A percentile compares a stretch with the other conserved stretches of the same genome.
Conservation (phyloP, 2,888 invertebrate species). For the Phorcus lineatus region DNA sequence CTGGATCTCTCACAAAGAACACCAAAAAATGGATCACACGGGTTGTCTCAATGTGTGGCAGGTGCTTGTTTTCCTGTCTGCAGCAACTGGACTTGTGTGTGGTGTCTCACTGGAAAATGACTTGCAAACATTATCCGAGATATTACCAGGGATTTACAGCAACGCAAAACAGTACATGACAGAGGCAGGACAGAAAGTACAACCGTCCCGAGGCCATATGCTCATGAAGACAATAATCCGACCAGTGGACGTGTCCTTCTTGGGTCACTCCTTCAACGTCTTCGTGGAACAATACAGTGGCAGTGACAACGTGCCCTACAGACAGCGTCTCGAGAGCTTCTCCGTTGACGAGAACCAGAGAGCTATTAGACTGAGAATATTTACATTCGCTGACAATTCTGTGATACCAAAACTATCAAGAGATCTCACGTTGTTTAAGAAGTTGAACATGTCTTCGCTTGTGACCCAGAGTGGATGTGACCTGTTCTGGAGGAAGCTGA, state of each 20-base stretch:
- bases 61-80: neutral
- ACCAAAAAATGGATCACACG: neutral
- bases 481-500: slow-evolving; percentile 61
- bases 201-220: slow-evolving; percentile 4
- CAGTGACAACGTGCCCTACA: slow-evolving; percentile 43
- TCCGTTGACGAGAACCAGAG: slow-evolving; percentile 39
- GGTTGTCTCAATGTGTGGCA: neutral
- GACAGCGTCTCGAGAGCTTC: slow-evolving; percentile 56
- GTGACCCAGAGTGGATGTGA: slow-evolving; percentile 56
- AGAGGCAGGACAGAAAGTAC: slow-evolving; percentile 26
- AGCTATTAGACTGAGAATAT: slow-evolving; percentile 49
- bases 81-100: neutral
- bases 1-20: neutral
- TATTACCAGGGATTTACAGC: slow-evolving; percentile 50
- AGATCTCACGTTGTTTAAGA: slow-evolving; percentile 36
- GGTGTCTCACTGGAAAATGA: slow-evolving; percentile 36
- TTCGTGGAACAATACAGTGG: slow-evolving; percentile 55
- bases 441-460: slow-evolving; percentile 45
- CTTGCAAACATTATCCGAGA: slow-evolving; percentile 41
- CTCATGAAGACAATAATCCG: slow-evolving; percentile 46
- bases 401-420: slow-evolving; percentile 41
- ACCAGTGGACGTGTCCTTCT: slow-evolving; percentile 51
- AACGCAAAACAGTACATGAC: slow-evolving; percentile 38
- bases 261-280: slow-evolving; percentile 49
- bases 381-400: slow-evolving; percentile 41